Conservation (phyloP, 2,888 invertebrate genomes). For the Gymnocheta viridis region DNA sequence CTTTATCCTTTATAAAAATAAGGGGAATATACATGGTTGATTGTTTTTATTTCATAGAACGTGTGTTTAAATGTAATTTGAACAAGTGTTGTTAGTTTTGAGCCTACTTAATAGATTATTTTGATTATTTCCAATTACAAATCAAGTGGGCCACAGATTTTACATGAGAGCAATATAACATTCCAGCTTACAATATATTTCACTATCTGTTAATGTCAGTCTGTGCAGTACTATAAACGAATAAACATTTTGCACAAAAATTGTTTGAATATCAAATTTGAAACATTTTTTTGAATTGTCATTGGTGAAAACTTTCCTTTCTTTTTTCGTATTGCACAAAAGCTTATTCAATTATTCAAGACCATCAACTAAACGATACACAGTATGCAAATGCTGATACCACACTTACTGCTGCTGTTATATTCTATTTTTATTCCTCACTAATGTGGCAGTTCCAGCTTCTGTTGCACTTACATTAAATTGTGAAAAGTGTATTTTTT, state of each 20-base stretch:
- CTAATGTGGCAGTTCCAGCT: slow-evolving; percentile 29
- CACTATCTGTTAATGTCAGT: slow-evolving; percentile 43
- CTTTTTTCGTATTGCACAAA: slow-evolving; percentile 77
- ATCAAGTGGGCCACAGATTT: slow-evolving; percentile 29
- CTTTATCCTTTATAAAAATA: too few relatives aligned
- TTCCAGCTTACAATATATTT: slow-evolving; percentile 15
- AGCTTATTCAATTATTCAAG: slow-evolving; percentile 77
- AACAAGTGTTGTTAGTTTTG: too few relatives aligned
- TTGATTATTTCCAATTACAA: neutral
- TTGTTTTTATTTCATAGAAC: too few relatives aligned
- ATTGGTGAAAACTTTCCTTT: slow-evolving; percentile 75
- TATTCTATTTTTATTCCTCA: slow-evolving; percentile 5
- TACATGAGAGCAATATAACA: neutral
- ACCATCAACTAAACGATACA: slow-evolving; percentile 67
- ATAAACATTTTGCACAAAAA: slow-evolving; percentile 53
- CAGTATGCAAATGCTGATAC: slow-evolving; percentile 56
- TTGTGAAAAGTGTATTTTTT: slow-evolving; percentile 36
- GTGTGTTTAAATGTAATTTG: too few relatives aligned
- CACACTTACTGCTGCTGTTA: slow-evolving; percentile 22
- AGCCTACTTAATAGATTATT: too few relatives aligned
- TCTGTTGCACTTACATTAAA: slow-evolving; percentile 37
- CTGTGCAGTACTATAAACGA: slow-evolving; percentile 32
- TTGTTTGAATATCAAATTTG: slow-evolving; percentile 64
- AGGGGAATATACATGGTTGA: too few relatives aligned
- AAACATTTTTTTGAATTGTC: slow-evolving; percentile 71